phyloP scores from a whole-genome alignment of 2,888 invertebrate genomes.

The Oeneis ivallda region DNA sequence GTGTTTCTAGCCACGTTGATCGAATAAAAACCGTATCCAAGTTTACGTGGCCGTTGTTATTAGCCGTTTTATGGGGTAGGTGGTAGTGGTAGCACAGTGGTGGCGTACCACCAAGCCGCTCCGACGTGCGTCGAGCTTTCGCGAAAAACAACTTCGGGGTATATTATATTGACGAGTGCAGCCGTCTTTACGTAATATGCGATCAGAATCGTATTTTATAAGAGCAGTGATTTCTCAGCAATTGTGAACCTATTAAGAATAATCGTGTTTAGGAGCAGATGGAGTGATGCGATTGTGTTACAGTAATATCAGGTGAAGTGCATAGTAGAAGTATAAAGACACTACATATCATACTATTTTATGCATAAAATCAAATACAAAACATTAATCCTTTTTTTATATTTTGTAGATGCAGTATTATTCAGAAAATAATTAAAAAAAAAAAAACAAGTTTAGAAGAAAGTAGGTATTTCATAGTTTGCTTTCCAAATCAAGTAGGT shows the following conservation, averaged over 20 bases:
- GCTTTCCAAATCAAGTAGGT: too few relatives aligned
- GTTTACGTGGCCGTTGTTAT: constrained; percentile 46
- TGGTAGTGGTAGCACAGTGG: constrained; percentile 69
- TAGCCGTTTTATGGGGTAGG: constrained; percentile 44
- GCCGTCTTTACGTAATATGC: constrained; percentile 11
- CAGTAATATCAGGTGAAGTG: too few relatives aligned
- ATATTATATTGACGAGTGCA: constrained; percentile 11
- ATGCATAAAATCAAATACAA: too few relatives aligned
- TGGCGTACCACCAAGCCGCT: constrained; percentile 63
- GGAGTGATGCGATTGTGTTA: too few relatives aligned
- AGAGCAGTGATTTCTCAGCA: neutral
- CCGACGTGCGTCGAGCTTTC: constrained; percentile 57
- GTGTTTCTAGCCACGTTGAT: constrained; percentile 1
- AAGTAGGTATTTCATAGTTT: too few relatives aligned
- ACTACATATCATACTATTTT: too few relatives aligned
- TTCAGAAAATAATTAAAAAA: too few relatives aligned
- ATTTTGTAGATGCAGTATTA: too few relatives aligned
- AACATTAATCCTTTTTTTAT: too few relatives aligned
- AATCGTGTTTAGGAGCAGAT: neutral
- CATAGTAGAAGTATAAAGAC: too few relatives aligned
- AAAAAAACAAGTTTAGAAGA: too few relatives aligned
- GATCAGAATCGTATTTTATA: neutral
- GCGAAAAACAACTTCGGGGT: constrained; percentile 30
- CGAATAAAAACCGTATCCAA: constrained; percentile 38
- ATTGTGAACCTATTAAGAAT: neutral